These are phyloP conservation scores for Hydra vulgaris DNA, from an alignment of 30 jellyfish, hydroid and myxozoan species.

Conservation along the genomic window DNA sequence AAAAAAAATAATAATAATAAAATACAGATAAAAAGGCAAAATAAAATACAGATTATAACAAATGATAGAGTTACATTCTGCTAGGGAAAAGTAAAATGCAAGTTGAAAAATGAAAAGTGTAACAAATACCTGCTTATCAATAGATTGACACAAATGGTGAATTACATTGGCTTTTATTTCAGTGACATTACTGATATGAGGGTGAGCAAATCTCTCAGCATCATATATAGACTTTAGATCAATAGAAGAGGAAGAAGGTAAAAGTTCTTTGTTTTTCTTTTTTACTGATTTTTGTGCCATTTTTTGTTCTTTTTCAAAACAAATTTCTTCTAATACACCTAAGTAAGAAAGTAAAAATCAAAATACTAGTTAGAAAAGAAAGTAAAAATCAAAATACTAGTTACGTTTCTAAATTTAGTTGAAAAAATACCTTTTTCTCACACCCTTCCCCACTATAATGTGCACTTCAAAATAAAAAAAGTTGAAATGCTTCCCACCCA, in stretches of 20 bases:
- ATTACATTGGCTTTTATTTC: conserved; percentile 56
- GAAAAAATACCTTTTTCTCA: no score
- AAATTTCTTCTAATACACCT: conserved; percentile 71
- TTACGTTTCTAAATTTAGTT: background rate
- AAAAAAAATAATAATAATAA: no score
- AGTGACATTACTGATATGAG: conserved; percentile 57
- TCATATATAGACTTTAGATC: conserved; percentile 51
- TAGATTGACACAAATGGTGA: conserved; percentile 79
- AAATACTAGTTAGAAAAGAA: background rate
- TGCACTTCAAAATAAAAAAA: background rate
- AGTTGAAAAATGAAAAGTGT: no score
- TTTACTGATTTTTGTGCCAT: conserved; percentile 18
- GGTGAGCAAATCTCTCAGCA: conserved; percentile 80
- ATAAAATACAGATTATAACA: no score
- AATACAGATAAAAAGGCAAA: no score
- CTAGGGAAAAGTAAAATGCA: no score
- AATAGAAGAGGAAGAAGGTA: conserved; percentile 45
- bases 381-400: background rate
- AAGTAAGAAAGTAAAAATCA: background rate
- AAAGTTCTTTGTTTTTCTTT: conserved; percentile 22
- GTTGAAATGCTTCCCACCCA: no score
- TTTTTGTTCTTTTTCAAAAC: conserved; percentile 47
- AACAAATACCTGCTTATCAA: conserved; percentile 78
- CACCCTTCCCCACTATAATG: no score
- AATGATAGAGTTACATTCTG: no score